These are phyloP conservation scores for Leptodactylus fallax DNA, from an alignment of 2,797 vertebrate species.

Conservation along the genomic window DNA sequence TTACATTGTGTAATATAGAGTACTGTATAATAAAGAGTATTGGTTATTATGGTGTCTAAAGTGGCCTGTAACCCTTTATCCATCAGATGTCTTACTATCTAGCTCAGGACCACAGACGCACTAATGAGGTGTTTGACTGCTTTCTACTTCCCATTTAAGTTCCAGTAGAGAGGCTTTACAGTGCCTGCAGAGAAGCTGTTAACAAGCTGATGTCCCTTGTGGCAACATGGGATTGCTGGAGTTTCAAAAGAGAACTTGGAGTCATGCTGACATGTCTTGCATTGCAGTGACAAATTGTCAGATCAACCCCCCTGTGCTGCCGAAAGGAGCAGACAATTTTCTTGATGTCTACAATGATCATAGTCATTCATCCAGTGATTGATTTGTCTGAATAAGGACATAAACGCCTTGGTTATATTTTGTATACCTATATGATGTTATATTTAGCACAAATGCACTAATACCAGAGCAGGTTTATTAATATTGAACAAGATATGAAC, in stretches of 20 bases:
- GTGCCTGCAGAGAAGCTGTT: slow-evolving; percentile 50
- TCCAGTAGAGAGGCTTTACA: slow-evolving; percentile 48
- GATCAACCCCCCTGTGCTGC: slow-evolving; percentile 43
- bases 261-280: slow-evolving; percentile 54
- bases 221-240: slow-evolving; percentile 51
- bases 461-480: background rate
- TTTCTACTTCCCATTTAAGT: slow-evolving; percentile 33
- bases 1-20: background rate
- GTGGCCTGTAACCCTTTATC: background rate
- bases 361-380: slow-evolving; percentile 36
- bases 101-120: slow-evolving; percentile 5
- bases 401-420: slow-evolving; percentile 14
- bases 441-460: background rate
- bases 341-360: slow-evolving; percentile 59
- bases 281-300: slow-evolving; percentile 48
- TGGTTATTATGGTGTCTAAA: background rate
- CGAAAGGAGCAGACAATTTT: slow-evolving; percentile 58
- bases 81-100: background rate
- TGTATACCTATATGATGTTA: slow-evolving; percentile 2
- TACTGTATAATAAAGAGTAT: background rate
- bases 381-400: slow-evolving; percentile 36
- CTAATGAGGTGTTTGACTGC: slow-evolving; percentile 61
- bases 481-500: background rate
- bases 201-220: slow-evolving; percentile 61
- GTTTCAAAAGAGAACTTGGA: slow-evolving; percentile 33